Conservation (phyloP, 2,113 vertebrate genomes). For the Eulemur macaco region DNA sequence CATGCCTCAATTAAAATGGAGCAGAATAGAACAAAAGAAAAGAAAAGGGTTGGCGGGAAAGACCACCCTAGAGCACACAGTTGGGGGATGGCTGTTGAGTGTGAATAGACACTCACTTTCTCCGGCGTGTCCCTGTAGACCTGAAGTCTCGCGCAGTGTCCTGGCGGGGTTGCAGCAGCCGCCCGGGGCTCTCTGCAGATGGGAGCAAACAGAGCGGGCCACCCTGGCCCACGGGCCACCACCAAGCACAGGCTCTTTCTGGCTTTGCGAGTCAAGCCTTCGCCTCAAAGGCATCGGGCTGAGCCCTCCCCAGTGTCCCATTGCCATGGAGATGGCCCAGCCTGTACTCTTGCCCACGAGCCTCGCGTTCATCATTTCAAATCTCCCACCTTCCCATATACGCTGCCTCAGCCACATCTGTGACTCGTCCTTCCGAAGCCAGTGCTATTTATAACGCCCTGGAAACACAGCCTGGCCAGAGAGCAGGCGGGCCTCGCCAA, state of each 20-base stretch:
- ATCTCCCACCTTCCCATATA: background rate
- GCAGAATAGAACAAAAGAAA: background rate
- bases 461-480: slow-evolving; percentile 8
- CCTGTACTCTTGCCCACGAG: background rate
- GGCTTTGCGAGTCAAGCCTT: background rate
- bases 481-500: background rate
- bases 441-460: background rate
- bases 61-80: background rate
- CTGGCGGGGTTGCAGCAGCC: background rate
- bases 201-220: background rate
- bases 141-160: background rate
- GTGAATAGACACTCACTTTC: background rate
- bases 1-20: background rate
- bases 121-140: background rate
- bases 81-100: accelerated
- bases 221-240: background rate
- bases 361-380: background rate
- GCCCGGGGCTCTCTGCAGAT: background rate
- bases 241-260: background rate
- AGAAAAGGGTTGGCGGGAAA: background rate
- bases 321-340: background rate
- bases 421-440: background rate
- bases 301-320: background rate
- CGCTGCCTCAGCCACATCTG: background rate
- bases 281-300: background rate